Evolutionary conservation across 2,888 invertebrate species (phyloP).

Genomic region (Ernsta delagoae): DNA sequence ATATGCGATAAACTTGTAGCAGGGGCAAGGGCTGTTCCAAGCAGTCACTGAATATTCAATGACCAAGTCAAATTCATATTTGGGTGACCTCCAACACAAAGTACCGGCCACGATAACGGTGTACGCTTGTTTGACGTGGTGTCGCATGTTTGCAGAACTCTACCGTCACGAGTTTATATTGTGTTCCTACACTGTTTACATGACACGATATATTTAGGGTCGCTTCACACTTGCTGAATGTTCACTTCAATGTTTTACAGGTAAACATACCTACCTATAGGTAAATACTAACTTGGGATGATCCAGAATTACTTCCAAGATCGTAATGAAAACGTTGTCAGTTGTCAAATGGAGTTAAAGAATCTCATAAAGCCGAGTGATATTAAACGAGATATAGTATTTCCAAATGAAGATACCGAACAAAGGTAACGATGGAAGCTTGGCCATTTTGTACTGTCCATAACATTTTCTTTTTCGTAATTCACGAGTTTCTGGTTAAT

Average conservation of each 20-base stretch:
- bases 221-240: constrained; percentile 1
- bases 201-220: constrained; percentile 17
- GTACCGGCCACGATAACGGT: constrained; percentile 18
- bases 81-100: constrained; percentile 22
- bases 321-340: too few relatives aligned
- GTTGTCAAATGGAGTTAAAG: too few relatives aligned
- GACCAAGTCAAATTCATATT: constrained; percentile 16
- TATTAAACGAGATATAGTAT: too few relatives aligned
- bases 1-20: not conserved
- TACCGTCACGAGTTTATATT: constrained; percentile 28
- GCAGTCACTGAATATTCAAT: constrained; percentile 8
- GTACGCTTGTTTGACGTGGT: constrained; percentile 29
- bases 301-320: too few relatives aligned
- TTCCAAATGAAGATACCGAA: too few relatives aligned
- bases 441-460: too few relatives aligned
- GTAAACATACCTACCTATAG: too few relatives aligned
- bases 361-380: too few relatives aligned
- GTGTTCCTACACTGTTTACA: constrained; percentile 30
- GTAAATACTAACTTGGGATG: too few relatives aligned
- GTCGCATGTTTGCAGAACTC: constrained; percentile 31
- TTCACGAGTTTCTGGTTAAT: too few relatives aligned
- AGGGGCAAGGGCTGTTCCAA: not conserved
- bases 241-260: not conserved
- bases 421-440: too few relatives aligned
- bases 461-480: too few relatives aligned